Conservation (phyloP, 2,797 vertebrate species). For the Echeneis naucrates region DNA sequence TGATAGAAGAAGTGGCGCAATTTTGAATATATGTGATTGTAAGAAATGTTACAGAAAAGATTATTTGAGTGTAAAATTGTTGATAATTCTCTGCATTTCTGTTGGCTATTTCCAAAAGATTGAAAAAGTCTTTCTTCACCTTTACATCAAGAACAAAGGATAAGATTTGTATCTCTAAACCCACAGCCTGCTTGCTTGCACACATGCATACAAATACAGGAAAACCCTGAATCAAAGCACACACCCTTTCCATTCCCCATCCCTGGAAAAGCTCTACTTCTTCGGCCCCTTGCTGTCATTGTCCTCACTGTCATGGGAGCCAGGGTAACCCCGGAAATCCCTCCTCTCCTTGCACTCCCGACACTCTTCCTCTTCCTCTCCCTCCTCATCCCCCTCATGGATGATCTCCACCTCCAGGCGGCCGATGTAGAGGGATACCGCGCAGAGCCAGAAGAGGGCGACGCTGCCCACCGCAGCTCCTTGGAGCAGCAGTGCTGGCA, state of each 20-base stretch:
- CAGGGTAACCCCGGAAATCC: constrained; percentile 62
- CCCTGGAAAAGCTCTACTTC: constrained; percentile 68
- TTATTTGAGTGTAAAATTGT: constrained; percentile 21
- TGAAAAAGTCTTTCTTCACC: constrained; percentile 37
- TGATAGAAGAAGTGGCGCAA: constrained; percentile 34
- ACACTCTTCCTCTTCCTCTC: constrained; percentile 78
- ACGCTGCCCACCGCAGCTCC: constrained; percentile 79
- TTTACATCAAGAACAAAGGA: constrained; percentile 13
- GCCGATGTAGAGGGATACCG: constrained; percentile 91
- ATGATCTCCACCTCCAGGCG: constrained; percentile 91
- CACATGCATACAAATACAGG: constrained; percentile 17
- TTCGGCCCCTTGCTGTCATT: constrained; percentile 66
- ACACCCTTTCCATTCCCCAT: constrained; percentile 4
- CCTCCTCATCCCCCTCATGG: constrained; percentile 85
- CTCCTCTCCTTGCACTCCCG: constrained; percentile 78
- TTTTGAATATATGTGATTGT: constrained; percentile 28
- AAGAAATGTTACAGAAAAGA: constrained; percentile 39
- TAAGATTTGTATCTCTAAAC: constrained; percentile 23
- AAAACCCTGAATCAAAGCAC: constrained; percentile 48
- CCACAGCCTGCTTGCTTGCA: constrained; percentile 14
- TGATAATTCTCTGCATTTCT: constrained; percentile 14
- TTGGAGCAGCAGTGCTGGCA: constrained; percentile 84
- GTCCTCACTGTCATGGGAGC: constrained; percentile 62
- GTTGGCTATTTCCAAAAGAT: constrained; percentile 32
- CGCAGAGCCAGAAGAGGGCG: constrained; percentile 91